These are phyloP conservation scores for Chaunax sp. DNA, from an alignment of 2,797 vertebrate species.

Conservation along the genomic window DNA sequence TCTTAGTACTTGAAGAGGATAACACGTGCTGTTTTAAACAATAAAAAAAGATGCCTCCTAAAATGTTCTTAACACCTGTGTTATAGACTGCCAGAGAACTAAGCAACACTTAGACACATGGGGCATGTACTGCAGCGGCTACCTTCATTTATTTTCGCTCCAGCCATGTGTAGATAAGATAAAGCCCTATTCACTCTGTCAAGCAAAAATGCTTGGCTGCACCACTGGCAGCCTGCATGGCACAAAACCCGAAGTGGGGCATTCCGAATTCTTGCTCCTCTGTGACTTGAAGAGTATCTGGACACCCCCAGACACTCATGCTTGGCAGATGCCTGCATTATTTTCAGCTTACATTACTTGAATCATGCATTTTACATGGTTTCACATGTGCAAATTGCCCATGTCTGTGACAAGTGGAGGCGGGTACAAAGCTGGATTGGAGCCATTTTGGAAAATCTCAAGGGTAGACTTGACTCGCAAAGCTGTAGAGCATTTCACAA, in stretches of 20 bases:
- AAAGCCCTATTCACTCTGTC: slow-evolving; percentile 56
- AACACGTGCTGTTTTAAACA: slow-evolving; percentile 13
- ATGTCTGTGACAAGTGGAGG: slow-evolving; percentile 67
- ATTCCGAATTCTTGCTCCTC: slow-evolving; percentile 53
- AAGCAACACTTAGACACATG: slow-evolving; percentile 40
- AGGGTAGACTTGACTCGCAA: slow-evolving; percentile 53
- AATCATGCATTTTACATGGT: slow-evolving; percentile 65
- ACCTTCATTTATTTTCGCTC: slow-evolving; percentile 60
- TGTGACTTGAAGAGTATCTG: slow-evolving; percentile 63
- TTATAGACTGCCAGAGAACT: slow-evolving; percentile 50
- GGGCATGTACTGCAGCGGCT: slow-evolving; percentile 37
- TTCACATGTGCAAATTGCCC: slow-evolving; percentile 58
- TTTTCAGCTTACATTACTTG: slow-evolving; percentile 64
- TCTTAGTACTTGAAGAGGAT: slow-evolving; percentile 27
- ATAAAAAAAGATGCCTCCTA: slow-evolving; percentile 28
- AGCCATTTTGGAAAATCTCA: slow-evolving; percentile 57
- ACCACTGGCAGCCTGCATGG: slow-evolving; percentile 35
- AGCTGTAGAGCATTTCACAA: slow-evolving; percentile 49
- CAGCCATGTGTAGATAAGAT: slow-evolving; percentile 71
- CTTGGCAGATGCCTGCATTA: slow-evolving; percentile 54
- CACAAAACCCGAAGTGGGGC: slow-evolving; percentile 67
- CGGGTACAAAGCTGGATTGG: slow-evolving; percentile 51
- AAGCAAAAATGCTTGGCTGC: slow-evolving; percentile 60
- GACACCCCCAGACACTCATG: slow-evolving; percentile 44
- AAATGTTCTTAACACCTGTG: slow-evolving; percentile 60